A percentile compares a stretch with the other conserved stretches of the same genome.
Evolutionary conservation across 1,140 invertebrate species (phyloP).

Genomic region (Aphis gossypii): DNA sequence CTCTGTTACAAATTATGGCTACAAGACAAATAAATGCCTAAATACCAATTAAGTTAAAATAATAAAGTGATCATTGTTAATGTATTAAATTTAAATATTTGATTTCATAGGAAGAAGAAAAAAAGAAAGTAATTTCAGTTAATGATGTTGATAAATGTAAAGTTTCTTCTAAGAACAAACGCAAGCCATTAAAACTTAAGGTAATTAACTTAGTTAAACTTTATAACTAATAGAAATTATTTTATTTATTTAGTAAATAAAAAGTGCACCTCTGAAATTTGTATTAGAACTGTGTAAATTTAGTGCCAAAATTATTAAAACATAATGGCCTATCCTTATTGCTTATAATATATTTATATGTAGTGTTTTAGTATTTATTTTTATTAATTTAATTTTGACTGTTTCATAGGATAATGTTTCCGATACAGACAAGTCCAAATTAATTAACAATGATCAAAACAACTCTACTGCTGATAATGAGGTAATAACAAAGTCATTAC

Average conservation of each 20-base stretch:
- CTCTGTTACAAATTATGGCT: neutral
- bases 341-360: neutral
- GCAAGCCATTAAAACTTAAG: conserved; percentile 34
- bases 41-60: neutral
- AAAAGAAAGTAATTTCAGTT: conserved; percentile 26
- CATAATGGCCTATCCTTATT: neutral
- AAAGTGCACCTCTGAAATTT: neutral
- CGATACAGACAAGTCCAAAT: conserved; percentile 22
- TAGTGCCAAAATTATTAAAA: neutral
- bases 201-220: neutral
- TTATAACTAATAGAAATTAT: no score
- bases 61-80: neutral
- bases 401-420: conserved; percentile 35
- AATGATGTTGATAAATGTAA: conserved; percentile 25
- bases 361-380: neutral
- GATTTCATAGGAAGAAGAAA: conserved; percentile 14
- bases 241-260: neutral
- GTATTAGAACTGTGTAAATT: neutral
- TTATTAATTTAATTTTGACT: neutral
- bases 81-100: conserved; percentile 4
- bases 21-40: neutral
- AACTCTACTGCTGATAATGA: neutral
- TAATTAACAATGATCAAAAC: neutral
- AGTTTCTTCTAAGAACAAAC: conserved; percentile 36
- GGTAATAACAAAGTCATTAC: neutral